These are phyloP conservation scores for Chrosomus eos DNA, from an alignment of 2,797 vertebrate genomes.

Conservation along the genomic window DNA sequence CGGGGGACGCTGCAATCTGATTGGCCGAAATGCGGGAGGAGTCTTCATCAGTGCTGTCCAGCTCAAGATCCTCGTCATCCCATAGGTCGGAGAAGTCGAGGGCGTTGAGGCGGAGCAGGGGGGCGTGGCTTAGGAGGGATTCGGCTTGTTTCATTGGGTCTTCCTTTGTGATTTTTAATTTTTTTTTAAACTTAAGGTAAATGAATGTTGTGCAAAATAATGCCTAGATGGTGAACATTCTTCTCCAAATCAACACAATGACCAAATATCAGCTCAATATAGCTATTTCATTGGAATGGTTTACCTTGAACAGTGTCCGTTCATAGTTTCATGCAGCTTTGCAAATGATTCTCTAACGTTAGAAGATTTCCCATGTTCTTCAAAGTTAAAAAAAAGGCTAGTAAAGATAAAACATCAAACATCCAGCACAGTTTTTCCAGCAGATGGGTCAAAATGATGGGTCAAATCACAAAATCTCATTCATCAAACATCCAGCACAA, in stretches of 20 bases:
- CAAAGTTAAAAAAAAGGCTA: not conserved
- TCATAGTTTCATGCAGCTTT: not conserved
- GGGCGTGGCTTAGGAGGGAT: constrained; percentile 59
- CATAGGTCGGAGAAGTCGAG: constrained; percentile 82
- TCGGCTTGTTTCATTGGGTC: constrained; percentile 71
- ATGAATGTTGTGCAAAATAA: not conserved
- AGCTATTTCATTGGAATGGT: not conserved
- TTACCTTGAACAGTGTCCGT: not conserved
- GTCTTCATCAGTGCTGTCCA: constrained; percentile 68
- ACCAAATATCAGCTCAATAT: not conserved
- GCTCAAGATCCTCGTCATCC: constrained; percentile 76
- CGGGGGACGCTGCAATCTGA: constrained; percentile 47
- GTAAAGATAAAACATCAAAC: not conserved
- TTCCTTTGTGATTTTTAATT: not conserved
- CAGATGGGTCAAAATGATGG: not conserved
- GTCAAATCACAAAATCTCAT: no score
- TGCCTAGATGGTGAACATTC: not conserved
- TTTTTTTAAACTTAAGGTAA: not conserved
- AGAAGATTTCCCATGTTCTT: not conserved
- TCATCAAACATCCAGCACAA: no score
- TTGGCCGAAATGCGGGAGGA: not conserved
- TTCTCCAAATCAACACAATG: not conserved
- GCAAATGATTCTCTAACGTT: not conserved
- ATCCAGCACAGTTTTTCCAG: not conserved
- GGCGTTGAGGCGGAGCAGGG: constrained; percentile 72